phyloP scores from a whole-genome alignment of 2,888 invertebrate genomes.

The Dromius quadrimaculatus region DNA sequence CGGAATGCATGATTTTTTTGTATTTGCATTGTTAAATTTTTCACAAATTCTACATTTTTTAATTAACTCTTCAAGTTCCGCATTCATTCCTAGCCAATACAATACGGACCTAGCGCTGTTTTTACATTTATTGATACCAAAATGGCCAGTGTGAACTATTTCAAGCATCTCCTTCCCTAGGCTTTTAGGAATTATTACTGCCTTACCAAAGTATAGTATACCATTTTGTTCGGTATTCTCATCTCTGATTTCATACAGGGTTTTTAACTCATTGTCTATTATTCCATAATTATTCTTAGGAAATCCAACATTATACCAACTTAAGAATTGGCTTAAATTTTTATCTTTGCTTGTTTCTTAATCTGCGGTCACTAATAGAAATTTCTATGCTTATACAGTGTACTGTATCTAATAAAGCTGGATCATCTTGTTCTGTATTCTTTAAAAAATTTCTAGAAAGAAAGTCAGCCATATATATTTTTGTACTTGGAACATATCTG shows the following conservation, averaged over 20 bases:
- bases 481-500: conserved; percentile 57
- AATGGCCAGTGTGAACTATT: conserved; percentile 39
- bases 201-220: conserved; percentile 38
- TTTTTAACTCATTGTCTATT: conserved; percentile 38
- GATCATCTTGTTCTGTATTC: conserved; percentile 31
- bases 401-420: conserved; percentile 31
- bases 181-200: conserved; percentile 29
- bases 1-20: neutral
- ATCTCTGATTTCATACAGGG: conserved; percentile 43
- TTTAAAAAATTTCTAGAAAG: conserved; percentile 43
- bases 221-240: conserved; percentile 37
- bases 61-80: neutral
- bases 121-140: neutral
- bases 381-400: conserved; percentile 16
- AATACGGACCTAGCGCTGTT: neutral
- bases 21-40: neutral
- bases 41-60: neutral
- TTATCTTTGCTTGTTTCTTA: conserved; percentile 32
- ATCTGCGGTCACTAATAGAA: conserved; percentile 1
- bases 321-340: conserved; percentile 15
- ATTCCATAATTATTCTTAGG: conserved; percentile 28
- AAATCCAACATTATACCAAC: conserved; percentile 45
- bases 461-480: conserved; percentile 52
- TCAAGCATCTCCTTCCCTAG: conserved; percentile 17
- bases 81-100: neutral